Conservation (phyloP, 2,797 vertebrate species). For the Leontopithecus rosalia region DNA sequence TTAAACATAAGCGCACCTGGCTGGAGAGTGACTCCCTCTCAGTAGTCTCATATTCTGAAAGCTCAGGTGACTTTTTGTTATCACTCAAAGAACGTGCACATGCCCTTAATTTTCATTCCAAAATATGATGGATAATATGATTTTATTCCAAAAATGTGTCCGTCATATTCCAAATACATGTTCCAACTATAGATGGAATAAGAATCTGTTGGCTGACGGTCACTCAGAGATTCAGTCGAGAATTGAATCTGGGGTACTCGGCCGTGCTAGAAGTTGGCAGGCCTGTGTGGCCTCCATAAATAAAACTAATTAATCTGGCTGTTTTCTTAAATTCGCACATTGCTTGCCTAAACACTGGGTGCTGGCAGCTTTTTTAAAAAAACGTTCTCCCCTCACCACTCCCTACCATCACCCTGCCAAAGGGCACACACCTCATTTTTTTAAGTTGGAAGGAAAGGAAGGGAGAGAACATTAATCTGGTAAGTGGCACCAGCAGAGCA, state of each 20-base stretch:
- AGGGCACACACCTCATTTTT: neutral
- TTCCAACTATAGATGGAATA: neutral
- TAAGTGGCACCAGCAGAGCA: neutral
- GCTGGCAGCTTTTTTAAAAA: neutral
- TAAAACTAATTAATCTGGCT: constrained; percentile 1
- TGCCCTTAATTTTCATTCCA: neutral
- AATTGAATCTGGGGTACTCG: neutral
- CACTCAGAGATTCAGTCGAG: neutral
- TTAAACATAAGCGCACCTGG: neutral
- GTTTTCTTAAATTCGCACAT: neutral
- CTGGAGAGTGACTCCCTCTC: neutral
- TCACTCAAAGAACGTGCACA: neutral
- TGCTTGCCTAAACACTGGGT: neutral
- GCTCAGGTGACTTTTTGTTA: neutral
- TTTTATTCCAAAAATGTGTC: neutral
- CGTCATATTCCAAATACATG: too few relatives aligned
- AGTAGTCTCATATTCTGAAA: neutral
- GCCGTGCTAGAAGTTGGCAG: neutral
- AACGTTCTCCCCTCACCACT: neutral
- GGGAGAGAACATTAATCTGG: neutral
- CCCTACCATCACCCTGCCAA: neutral
- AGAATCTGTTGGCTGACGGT: neutral
- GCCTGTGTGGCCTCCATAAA: neutral
- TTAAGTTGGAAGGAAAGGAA: neutral
- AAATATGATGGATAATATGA: neutral